phyloP scores from a whole-genome alignment of 1,140 invertebrate genomes.

The Bilobella aurantiaca region DNA sequence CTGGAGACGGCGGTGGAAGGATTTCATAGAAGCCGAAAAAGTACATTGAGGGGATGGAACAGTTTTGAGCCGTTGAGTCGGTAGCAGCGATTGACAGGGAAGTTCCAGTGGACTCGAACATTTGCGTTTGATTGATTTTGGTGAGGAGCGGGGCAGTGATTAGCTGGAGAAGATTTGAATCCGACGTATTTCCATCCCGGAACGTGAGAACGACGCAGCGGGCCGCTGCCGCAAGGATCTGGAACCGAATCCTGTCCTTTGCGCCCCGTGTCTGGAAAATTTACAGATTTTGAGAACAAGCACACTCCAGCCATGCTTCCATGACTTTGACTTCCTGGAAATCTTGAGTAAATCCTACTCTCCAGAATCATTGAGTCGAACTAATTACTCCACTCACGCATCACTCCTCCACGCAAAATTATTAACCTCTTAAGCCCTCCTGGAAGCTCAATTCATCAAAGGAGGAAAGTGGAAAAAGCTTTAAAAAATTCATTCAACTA shows the following conservation, averaged over 20 bases:
- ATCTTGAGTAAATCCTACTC: too few species aligned
- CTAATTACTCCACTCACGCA: too few species aligned
- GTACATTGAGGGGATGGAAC: conserved; percentile 22
- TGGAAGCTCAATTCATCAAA: too few species aligned
- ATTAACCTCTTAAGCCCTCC: too few species aligned
- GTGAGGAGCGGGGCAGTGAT: conserved; percentile 8
- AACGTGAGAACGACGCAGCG: conserved; percentile 27
- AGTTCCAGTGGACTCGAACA: conserved; percentile 23
- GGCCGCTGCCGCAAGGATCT: conserved; percentile 21
- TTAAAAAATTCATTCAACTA: too few species aligned
- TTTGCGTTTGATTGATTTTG: not conserved
- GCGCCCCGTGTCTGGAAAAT: conserved; percentile 22
- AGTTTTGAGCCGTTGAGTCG: conserved; percentile 13
- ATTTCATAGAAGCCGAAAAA: conserved; percentile 24
- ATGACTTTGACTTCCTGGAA: too few species aligned
- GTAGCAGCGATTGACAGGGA: conserved; percentile 27
- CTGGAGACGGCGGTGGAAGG: not conserved
- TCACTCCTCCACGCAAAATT: too few species aligned
- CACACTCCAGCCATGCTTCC: too few species aligned
- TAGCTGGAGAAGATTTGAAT: conserved; percentile 25
- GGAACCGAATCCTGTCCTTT: conserved; percentile 15
- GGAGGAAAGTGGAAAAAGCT: too few species aligned
- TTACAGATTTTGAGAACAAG: too few species aligned
- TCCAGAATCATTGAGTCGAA: too few species aligned
- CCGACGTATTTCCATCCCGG: conserved; percentile 31